Conservation (phyloP, 2,113 vertebrate genomes). For the Pelodiscus sinensis region DNA sequence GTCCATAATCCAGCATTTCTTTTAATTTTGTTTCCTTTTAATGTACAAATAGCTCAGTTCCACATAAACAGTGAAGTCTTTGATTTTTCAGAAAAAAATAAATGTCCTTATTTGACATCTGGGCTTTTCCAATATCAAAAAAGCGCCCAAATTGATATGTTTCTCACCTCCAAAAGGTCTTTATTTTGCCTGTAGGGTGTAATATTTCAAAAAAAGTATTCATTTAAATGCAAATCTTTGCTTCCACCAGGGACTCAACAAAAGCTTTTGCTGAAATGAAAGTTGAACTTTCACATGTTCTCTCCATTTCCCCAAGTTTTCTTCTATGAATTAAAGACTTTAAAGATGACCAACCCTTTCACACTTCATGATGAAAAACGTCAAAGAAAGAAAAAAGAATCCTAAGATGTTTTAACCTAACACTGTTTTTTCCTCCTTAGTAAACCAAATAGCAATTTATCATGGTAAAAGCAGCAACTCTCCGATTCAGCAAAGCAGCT, state of each 20-base stretch:
- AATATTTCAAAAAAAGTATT: slow-evolving; percentile 60
- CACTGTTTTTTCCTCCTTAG: not conserved
- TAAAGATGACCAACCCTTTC: not conserved
- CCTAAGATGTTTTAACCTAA: not conserved
- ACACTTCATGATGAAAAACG: accelerated
- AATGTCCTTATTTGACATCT: not conserved
- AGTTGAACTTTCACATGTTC: not conserved
- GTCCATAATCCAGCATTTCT: not conserved
- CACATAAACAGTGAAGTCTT: not conserved
- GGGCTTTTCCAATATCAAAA: not conserved
- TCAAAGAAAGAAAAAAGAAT: not conserved
- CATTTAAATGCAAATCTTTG: slow-evolving; percentile 54
- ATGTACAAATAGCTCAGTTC: not conserved
- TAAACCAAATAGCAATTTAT: not conserved
- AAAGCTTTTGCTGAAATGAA: not conserved
- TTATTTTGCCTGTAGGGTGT: slow-evolving; percentile 1
- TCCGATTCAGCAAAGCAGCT: not conserved
- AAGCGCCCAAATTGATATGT: not conserved
- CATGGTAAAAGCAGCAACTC: no score
- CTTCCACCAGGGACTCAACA: slow-evolving; percentile 42
- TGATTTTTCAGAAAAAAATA: not conserved
- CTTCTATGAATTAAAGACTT: not conserved
- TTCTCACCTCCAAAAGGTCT: slow-evolving; percentile 36
- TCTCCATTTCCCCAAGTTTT: not conserved
- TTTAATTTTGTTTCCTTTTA: not conserved